A percentile compares a stretch with the other conserved stretches of the same genome.
These are phyloP conservation scores for Kuschelorhynchus macadamiae DNA, from an alignment of 2,888 invertebrate genomes.

Conservation along the genomic window DNA sequence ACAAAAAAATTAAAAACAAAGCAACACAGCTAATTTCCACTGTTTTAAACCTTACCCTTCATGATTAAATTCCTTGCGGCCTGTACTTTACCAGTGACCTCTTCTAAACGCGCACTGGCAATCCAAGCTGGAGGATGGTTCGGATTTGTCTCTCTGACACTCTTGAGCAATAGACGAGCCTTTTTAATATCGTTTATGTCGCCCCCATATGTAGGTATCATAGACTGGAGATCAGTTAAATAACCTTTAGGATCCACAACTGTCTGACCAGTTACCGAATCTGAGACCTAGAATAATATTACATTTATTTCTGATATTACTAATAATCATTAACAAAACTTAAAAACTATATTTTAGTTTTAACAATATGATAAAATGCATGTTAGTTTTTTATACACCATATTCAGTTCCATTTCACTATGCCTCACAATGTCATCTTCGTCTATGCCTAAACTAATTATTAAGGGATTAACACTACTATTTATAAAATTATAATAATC, in stretches of 20 bases:
- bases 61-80: constrained; percentile 97
- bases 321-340: too few species aligned
- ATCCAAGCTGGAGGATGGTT: constrained; percentile 99
- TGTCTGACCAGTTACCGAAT: constrained; percentile 98
- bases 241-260: constrained; percentile 99
- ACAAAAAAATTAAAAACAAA: too few species aligned
- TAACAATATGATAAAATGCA: too few species aligned
- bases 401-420: too few species aligned
- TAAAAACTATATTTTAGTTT: too few species aligned
- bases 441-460: too few species aligned
- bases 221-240: constrained; percentile 98
- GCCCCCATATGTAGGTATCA: constrained; percentile 98
- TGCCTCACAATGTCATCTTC: too few species aligned
- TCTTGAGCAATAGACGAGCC: constrained; percentile 93
- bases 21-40: too few species aligned
- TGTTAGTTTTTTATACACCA: too few species aligned
- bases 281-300: constrained; percentile 80
- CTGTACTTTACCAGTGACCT: constrained; percentile 97
- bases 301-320: too few species aligned
- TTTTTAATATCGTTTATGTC: constrained; percentile 99
- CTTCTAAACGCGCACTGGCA: constrained; percentile 97
- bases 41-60: constrained; percentile 89
- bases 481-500: too few species aligned
- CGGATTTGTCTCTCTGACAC: constrained; percentile 97
- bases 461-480: too few species aligned